These are phyloP conservation scores for Aleiodes leptofemur DNA, from an alignment of 2,888 invertebrate genomes.

Conservation along the genomic window DNA sequence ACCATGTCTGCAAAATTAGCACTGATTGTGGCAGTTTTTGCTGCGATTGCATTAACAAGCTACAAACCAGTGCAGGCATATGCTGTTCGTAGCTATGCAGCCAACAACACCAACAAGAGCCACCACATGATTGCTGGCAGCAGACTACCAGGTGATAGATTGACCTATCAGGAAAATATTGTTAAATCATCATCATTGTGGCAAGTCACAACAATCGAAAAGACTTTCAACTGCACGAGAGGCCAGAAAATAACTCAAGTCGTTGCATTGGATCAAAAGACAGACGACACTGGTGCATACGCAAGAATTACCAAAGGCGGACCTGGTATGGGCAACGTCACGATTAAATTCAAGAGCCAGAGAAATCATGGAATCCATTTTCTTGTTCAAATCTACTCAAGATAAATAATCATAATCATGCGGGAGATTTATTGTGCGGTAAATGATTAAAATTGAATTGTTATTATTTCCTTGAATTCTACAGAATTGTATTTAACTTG, in stretches of 20 bases:
- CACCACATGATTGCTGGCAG: constrained; percentile 53
- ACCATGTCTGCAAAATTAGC: not conserved
- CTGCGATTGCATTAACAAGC: constrained; percentile 25
- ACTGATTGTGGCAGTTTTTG: constrained; percentile 36
- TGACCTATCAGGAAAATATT: constrained; percentile 52
- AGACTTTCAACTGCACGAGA: constrained; percentile 52
- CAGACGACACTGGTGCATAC: constrained; percentile 73
- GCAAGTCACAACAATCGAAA: constrained; percentile 58
- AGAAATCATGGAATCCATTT: constrained; percentile 73
- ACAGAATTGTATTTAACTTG: not conserved
- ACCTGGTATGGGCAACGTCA: constrained; percentile 64
- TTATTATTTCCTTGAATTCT: not conserved
- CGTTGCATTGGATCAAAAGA: constrained; percentile 69
- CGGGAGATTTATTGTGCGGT: not conserved
- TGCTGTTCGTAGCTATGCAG: not conserved
- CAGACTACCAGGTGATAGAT: constrained; percentile 46
- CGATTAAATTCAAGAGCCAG: constrained; percentile 73
- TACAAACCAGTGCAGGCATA: constrained; percentile 17
- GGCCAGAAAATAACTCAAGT: constrained; percentile 68
- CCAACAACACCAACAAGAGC: constrained; percentile 22
- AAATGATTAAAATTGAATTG: not conserved
- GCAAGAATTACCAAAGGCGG: constrained; percentile 71
- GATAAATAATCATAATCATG: constrained; percentile 16
- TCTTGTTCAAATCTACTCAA: constrained; percentile 48
- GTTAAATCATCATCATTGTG: constrained; percentile 59